Percentiles rank a stretch among this genome's conserved stretches.
phyloP scores from a whole-genome alignment of 2,113 vertebrate species.

The Psammodynastes pulverulentus region DNA sequence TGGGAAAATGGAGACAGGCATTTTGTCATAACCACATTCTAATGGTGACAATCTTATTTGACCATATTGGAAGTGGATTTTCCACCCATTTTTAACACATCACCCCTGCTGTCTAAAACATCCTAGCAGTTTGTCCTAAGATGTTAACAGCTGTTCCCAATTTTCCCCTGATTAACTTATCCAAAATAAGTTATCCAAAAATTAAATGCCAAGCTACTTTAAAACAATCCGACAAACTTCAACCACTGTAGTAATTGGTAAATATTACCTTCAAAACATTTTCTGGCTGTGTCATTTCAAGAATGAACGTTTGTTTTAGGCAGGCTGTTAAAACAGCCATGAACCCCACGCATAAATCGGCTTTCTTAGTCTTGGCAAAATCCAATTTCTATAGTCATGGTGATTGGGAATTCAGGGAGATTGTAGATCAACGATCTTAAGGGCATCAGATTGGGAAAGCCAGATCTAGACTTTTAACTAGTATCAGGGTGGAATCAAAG shows the following conservation, averaged over 20 bases:
- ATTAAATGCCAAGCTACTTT: neutral
- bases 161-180: neutral
- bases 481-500: neutral
- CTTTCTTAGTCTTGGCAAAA: neutral
- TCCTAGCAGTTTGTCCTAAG: neutral
- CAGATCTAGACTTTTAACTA: neutral
- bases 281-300: neutral
- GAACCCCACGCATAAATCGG: neutral
- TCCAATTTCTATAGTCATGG: neutral
- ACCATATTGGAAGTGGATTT: neutral
- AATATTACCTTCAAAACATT: slow-evolving; percentile 9
- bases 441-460: neutral
- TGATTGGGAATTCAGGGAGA: neutral
- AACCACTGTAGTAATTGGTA: neutral
- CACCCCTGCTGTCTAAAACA: too few relatives aligned
- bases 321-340: fast-evolving
- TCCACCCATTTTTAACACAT: neutral
- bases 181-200: neutral
- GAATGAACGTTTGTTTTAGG: neutral
- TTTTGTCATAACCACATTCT: neutral
- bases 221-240: fast-evolving
- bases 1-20: neutral
- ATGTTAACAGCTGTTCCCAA: neutral
- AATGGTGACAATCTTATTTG: neutral
- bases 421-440: neutral